Evolutionary conservation across 2,888 invertebrate genomes (phyloP).

Genomic region (Oxystoma pomonae): DNA sequence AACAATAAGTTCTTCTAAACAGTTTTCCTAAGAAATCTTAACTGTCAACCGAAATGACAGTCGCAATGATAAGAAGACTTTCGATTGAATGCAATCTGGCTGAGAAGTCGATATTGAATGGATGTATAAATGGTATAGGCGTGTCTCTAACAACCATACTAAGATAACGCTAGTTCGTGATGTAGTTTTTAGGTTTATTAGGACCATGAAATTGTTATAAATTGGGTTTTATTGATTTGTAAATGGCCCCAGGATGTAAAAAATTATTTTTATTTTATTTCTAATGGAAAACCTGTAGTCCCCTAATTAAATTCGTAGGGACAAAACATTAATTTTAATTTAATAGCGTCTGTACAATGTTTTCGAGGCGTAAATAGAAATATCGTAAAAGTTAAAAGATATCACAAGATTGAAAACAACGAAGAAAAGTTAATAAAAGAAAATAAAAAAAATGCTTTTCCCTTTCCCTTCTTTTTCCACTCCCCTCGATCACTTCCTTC

Average conservation of each 20-base stretch:
- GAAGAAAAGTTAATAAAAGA: too few species aligned
- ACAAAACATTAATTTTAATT: neutral
- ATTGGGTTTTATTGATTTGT: neutral
- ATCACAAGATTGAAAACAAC: too few species aligned
- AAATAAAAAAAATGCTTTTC: too few species aligned
- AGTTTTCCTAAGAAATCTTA: neutral
- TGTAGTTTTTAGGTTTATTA: neutral
- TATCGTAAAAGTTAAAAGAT: neutral
- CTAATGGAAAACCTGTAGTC: neutral
- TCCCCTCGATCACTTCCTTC: too few species aligned
- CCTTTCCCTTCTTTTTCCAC: too few species aligned
- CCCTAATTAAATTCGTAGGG: neutral
- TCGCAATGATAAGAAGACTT: neutral
- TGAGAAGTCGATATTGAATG: neutral
- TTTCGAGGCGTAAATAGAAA: neutral
- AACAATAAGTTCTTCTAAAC: neutral
- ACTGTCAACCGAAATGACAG: neutral
- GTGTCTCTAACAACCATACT: neutral
- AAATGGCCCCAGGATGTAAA: neutral
- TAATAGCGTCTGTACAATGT: neutral
- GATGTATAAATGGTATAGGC: neutral
- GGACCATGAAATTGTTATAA: neutral
- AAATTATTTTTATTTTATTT: neutral
- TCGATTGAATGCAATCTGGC: neutral
- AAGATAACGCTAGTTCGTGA: neutral